Evolutionary conservation across 2,113 vertebrate species (phyloP).

Genomic region (Hypanus sabinus): DNA sequence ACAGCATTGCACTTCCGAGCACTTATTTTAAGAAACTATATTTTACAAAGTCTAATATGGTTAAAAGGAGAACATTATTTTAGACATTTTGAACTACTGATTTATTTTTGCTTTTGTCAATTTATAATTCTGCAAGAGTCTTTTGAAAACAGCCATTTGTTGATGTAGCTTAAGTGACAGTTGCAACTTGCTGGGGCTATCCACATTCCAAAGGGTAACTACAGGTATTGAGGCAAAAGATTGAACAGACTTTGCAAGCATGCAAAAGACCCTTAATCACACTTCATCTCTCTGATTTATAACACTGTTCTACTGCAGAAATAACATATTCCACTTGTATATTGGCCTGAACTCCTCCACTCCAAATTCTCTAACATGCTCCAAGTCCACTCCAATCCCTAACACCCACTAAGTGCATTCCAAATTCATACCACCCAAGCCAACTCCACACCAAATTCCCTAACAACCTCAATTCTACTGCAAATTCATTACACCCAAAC

Average conservation of each 20-base stretch:
- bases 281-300: neutral
- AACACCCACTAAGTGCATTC: no score
- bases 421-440: no score
- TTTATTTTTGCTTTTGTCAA: neutral
- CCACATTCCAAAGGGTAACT: neutral
- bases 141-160: neutral
- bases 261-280: neutral
- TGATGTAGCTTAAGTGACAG: neutral
- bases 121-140: neutral
- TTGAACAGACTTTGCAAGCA: neutral
- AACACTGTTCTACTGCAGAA: neutral
- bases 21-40: neutral
- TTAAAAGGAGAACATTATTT: neutral
- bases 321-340: neutral
- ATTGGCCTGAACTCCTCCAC: neutral
- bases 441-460: no score
- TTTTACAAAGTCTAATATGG: neutral
- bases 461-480: no score
- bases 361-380: no score
- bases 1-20: neutral
- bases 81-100: no score
- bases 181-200: neutral
- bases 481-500: no score
- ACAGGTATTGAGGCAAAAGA: neutral
- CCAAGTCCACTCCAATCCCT: no score